Conservation (phyloP, 2,888 invertebrate species). For the Agrenia bidenticulata region DNA sequence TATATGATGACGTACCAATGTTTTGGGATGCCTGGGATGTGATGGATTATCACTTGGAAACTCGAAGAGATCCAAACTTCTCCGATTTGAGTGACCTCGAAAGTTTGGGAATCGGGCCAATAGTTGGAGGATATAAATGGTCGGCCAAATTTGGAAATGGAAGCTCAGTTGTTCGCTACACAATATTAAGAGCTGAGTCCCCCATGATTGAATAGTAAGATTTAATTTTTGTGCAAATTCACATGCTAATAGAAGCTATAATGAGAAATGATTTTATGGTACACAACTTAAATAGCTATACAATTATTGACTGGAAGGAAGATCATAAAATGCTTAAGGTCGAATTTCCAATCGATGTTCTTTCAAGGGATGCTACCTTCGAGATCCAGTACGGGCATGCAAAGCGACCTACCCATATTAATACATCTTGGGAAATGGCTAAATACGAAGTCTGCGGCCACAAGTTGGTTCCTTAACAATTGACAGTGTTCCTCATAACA, state of each 20-base stretch:
- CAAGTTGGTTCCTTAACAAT: conserved; percentile 53
- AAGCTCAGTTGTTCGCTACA: conserved; percentile 54
- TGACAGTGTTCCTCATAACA: no score
- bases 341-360: conserved; percentile 58
- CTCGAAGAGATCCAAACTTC: conserved; percentile 53
- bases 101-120: conserved; percentile 15
- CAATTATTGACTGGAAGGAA: conserved; percentile 59
- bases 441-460: conserved; percentile 61
- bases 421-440: conserved; percentile 61
- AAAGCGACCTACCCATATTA: conserved; percentile 58
- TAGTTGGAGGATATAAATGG: conserved; percentile 44
- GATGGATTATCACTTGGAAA: conserved; percentile 60
- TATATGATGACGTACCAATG: conserved; percentile 35
- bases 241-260: no score
- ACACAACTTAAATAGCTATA: conserved; percentile 46
- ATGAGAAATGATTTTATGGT: background rate
- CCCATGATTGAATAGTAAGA: conserved; percentile 55
- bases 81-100: background rate
- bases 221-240: background rate
- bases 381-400: conserved; percentile 60
- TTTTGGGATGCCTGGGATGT: conserved; percentile 44
- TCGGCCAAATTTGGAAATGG: conserved; percentile 37
- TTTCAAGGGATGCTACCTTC: conserved; percentile 56
- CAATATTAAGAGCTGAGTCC: conserved; percentile 57
- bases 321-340: conserved; percentile 59